Percentiles rank a stretch among this genome's conserved stretches.
phyloP scores from a whole-genome alignment of 2,113 vertebrate species.

The Daubentonia madagascariensis region DNA sequence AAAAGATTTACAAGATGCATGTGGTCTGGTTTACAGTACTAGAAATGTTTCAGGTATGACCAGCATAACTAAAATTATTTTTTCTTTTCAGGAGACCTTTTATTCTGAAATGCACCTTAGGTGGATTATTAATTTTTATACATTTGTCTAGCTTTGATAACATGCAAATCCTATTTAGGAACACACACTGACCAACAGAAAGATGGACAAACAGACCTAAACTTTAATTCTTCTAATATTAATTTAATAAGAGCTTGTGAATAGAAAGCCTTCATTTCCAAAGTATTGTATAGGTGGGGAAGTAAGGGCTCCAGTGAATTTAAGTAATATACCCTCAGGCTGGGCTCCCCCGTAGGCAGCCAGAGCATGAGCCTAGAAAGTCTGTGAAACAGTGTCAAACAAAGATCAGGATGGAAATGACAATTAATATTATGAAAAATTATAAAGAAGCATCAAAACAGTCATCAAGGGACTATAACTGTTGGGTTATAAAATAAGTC shows the following conservation, averaged over 20 bases:
- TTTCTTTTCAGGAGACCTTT: background rate
- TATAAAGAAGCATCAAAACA: background rate
- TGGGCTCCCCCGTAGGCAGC: background rate
- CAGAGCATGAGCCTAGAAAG: background rate
- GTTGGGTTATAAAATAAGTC: background rate
- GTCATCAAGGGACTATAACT: background rate
- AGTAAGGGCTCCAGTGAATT: background rate
- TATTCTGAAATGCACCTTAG: background rate
- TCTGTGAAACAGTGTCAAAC: background rate
- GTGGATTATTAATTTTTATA: background rate
- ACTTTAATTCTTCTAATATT: background rate
- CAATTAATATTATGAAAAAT: background rate
- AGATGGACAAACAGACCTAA: background rate
- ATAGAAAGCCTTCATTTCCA: background rate
- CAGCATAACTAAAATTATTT: no score
- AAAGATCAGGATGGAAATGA: background rate
- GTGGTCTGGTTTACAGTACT: background rate
- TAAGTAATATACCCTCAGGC: background rate
- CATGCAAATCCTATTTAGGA: background rate
- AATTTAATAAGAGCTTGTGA: background rate
- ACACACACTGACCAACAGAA: background rate
- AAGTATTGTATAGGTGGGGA: background rate
- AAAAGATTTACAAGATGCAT: background rate
- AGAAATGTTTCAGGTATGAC: background rate
- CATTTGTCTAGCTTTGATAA: background rate